Evolutionary conservation across 2,797 vertebrate species (phyloP).

Genomic region (Gobio occitaniae): DNA sequence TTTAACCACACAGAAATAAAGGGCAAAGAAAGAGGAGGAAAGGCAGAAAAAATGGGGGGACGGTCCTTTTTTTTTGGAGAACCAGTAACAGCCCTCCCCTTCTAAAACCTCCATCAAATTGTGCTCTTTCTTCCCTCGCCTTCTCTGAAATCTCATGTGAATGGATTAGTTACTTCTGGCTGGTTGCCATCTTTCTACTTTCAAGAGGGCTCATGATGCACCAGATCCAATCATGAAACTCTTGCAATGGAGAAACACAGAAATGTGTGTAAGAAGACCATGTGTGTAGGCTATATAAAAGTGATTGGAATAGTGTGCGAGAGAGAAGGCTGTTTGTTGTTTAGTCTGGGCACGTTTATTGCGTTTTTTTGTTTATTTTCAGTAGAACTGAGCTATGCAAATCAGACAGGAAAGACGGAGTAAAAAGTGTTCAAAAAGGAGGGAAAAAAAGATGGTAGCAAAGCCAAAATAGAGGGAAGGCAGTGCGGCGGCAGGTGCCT

Average conservation of each 20-base stretch:
- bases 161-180: constrained; percentile 79
- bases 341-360: constrained; percentile 17
- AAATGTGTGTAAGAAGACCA: constrained; percentile 62
- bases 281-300: constrained; percentile 29
- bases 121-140: constrained; percentile 61
- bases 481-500: constrained; percentile 73
- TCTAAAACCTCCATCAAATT: constrained; percentile 63
- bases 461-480: constrained; percentile 63
- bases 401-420: background rate
- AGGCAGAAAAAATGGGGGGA: constrained; percentile 65
- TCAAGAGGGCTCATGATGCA: constrained; percentile 74
- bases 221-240: constrained; percentile 72
- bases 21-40: constrained; percentile 35
- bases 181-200: constrained; percentile 71
- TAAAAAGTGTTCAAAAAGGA: constrained; percentile 9
- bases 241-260: constrained; percentile 66
- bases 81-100: constrained; percentile 52
- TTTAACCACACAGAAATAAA: constrained; percentile 77
- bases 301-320: constrained; percentile 11
- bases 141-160: constrained; percentile 59
- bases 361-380: background rate
- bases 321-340: constrained; percentile 29
- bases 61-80: constrained; percentile 65
- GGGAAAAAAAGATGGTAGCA: background rate
- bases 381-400: constrained; percentile 9